Percentiles rank a stretch among this genome's conserved stretches.
phyloP scores from a whole-genome alignment of 2,113 vertebrate genomes.

The Microcebus tavaratra region DNA sequence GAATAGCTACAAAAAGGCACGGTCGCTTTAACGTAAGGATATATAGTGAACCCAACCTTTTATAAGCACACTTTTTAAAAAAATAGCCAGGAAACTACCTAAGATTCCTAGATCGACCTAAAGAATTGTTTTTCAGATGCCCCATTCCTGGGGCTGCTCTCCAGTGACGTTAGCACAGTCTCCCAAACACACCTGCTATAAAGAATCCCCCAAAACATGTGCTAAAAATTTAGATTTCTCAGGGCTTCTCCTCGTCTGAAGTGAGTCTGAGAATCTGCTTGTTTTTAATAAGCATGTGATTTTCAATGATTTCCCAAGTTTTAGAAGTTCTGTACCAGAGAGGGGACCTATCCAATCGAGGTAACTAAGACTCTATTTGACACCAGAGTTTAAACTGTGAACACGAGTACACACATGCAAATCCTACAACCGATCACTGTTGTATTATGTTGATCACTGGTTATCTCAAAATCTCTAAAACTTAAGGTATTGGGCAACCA shows the following conservation, averaged over 20 bases:
- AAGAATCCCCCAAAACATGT: background rate
- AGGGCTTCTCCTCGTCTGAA: background rate
- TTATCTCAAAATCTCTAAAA: background rate
- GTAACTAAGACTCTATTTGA: background rate
- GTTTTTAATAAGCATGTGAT: background rate
- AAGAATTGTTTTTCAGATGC: background rate
- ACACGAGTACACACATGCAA: too few species aligned
- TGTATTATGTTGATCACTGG: background rate
- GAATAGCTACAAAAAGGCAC: background rate
- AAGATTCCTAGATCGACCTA: background rate
- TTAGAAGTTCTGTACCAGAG: background rate
- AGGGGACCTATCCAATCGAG: background rate
- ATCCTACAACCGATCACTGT: background rate
- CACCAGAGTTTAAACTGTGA: background rate
- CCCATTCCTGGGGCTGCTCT: background rate
- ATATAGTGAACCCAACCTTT: background rate
- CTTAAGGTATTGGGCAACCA: background rate
- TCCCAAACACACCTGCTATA: background rate
- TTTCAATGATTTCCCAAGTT: background rate
- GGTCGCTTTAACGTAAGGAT: background rate
- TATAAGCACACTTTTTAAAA: background rate
- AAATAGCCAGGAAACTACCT: background rate
- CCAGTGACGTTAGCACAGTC: background rate
- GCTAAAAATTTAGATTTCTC: background rate
- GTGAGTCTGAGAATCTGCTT: background rate